Base-by-base conservation (phyloP, 1,140 invertebrate species). In the Popillia japonica region DNA sequence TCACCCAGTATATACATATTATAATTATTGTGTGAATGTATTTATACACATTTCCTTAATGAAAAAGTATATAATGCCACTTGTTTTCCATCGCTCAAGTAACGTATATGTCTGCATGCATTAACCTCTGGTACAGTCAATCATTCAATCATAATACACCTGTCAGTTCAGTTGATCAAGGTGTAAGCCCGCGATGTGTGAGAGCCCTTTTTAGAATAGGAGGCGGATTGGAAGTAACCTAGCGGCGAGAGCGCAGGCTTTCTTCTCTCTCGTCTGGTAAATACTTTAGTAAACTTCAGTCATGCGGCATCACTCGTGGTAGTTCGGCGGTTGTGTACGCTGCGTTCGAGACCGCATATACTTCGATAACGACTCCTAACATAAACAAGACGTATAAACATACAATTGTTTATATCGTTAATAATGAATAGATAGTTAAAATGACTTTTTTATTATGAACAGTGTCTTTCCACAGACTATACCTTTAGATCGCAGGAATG, bases 221-320 rank as follows among this genome's bases (percentile, higher is more conserved):
- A 68, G 61, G 61, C 61, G 61, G 61, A 22, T 22, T 20, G 27
- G 20, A 27, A 68, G 10, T 68, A 68, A 68, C 61, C 61, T 68
- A 22, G 17, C 61, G 20, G 61, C 61, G 20, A 68, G 61, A 68
- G 61, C 61, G 61, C 61, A 68, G 22, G 61, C 61, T 68, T 68
- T 20, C 61, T 68, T 68, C 61, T 22, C 22, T 68, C 61, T 11
- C 61, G 20, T 22, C 17, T 68, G 22, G 61, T 68, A 68, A 68
- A 68, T 68, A 68, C 61, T 68, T 68, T 68, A 68, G 61, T 68
- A 68, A 68, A 68, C 61, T 68, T 68, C 61, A 68, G 61, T 68
- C 61, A 68, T 68, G 61, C 27, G 61, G 61, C 22, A 68, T 68
- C 61, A 68, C 8, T 68, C 61, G 61, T 34, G 61, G 61, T 68